A percentile compares a stretch with the other conserved stretches of the same genome.
phyloP scores from a whole-genome alignment of 30 jellyfish, hydroid and myxozoan species.

The Mastigias papua region DNA sequence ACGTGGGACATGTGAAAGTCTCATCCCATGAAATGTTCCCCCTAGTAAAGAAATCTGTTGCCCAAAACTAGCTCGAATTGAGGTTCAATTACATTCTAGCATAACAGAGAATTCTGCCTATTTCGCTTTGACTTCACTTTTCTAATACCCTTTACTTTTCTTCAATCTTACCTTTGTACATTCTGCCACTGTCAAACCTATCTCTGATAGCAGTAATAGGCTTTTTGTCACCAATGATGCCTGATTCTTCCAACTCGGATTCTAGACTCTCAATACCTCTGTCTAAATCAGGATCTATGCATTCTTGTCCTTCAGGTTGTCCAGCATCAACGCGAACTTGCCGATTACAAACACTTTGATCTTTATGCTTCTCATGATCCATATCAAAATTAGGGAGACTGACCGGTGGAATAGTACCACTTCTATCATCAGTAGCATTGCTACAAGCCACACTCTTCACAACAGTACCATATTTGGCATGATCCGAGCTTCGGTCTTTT shows the following conservation, averaged over 20 bases:
- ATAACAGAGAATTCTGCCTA: not conserved
- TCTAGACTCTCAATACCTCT: constrained; percentile 16
- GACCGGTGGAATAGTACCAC: too few species aligned
- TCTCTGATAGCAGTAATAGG: not conserved
- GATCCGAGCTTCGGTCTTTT: too few species aligned
- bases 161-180: not conserved
- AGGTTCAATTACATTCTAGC: too few species aligned
- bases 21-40: not conserved
- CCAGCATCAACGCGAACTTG: not conserved
- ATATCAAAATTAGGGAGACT: too few species aligned
- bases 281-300: constrained; percentile 22
- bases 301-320: not conserved
- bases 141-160: not conserved
- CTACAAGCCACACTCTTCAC: too few species aligned
- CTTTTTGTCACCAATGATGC: constrained; percentile 3
- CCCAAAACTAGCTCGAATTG: too few species aligned
- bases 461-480: too few species aligned
- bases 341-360: too few species aligned
- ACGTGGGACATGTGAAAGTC: too few species aligned
- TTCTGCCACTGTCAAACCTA: not conserved
- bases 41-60: too few species aligned
- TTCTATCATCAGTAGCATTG: too few species aligned
- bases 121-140: not conserved
- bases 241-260: constrained; percentile 4
- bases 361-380: too few species aligned